A percentile compares a stretch with the other conserved stretches of the same genome.
phyloP scores from a whole-genome alignment of 1,140 invertebrate genomes.

The Macrotrachela quadricornifera region DNA sequence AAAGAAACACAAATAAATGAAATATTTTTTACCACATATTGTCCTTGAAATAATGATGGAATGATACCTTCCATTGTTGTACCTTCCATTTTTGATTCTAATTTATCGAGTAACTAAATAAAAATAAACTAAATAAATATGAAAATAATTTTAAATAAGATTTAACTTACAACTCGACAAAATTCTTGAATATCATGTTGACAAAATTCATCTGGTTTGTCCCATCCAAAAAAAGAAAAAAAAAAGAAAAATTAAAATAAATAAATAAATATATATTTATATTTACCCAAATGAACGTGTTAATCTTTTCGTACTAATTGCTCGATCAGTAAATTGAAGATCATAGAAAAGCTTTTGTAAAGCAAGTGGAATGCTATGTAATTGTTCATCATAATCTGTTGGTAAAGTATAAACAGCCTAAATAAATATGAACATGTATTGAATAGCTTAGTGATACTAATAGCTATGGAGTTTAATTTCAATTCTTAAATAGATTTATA shows the following conservation, averaged over 20 bases:
- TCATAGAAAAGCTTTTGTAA: slow-evolving; percentile 95
- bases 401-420: slow-evolving; percentile 93
- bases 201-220: slow-evolving; percentile 98
- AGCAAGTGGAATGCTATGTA: slow-evolving; percentile 81
- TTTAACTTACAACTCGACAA: slow-evolving; percentile 26
- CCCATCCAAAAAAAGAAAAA: slow-evolving; percentile 83
- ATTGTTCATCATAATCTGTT: slow-evolving; percentile 88
- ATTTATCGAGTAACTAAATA: slow-evolving; percentile 65
- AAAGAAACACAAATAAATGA: no score
- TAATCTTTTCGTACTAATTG: slow-evolving; percentile 94
- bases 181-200: slow-evolving; percentile 85
- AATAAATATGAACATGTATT: no score
- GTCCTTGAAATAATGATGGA: slow-evolving; percentile 88
- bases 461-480: no score
- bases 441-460: no score
- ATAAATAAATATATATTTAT: no score
- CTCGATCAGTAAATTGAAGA: slow-evolving; percentile 87
- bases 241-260: no score
- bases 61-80: slow-evolving; percentile 90
- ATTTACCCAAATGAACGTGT: slow-evolving; percentile 68
- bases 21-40: slow-evolving; percentile 43
- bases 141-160: neutral
- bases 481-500: no score
- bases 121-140: slow-evolving; percentile 4
- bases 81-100: slow-evolving; percentile 97